These are phyloP conservation scores for Willowsia nigromaculata DNA, from an alignment of 2,888 invertebrate species.

Conservation along the genomic window DNA sequence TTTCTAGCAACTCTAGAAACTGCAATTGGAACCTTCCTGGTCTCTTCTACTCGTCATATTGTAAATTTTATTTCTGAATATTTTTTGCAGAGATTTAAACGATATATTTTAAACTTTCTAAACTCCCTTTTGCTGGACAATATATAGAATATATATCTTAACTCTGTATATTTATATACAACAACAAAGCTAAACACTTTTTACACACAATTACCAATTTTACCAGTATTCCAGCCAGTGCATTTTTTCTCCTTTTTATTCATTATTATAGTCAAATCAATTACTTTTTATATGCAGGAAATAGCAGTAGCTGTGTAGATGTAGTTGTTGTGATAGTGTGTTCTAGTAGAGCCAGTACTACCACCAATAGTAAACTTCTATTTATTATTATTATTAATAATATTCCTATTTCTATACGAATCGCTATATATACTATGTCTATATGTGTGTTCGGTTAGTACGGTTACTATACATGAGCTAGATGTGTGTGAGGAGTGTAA, in stretches of 20 bases:
- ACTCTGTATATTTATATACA: conserved; percentile 56
- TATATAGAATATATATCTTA: conserved; percentile 20
- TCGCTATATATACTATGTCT: not conserved
- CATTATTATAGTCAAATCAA: conserved; percentile 60
- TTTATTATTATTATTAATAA: conserved; percentile 51
- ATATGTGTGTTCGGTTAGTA: not conserved
- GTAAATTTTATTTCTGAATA: conserved; percentile 10
- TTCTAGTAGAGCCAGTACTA: not conserved
- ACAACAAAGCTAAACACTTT: conserved; percentile 54
- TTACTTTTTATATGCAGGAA: conserved; percentile 66
- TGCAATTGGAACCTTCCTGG: conserved; percentile 39
- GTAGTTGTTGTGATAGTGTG: conserved; percentile 15
- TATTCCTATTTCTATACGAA: conserved; percentile 10
- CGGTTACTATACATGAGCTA: not conserved
- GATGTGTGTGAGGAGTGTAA: conserved; percentile 42
- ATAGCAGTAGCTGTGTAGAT: conserved; percentile 46
- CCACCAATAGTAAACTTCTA: conserved; percentile 47
- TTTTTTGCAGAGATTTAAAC: conserved; percentile 35
- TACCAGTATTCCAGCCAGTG: conserved; percentile 74
- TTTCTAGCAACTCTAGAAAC: conserved; percentile 69
- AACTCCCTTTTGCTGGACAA: conserved; percentile 34
- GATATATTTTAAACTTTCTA: conserved; percentile 40
- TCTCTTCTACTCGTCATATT: conserved; percentile 62
- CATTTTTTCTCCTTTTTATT: conserved; percentile 62
- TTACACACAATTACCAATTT: conserved; percentile 57